Percentiles rank a stretch among this genome's conserved stretches.
phyloP scores from a whole-genome alignment of 2,113 vertebrate genomes.

The Cichladusa arquata region DNA sequence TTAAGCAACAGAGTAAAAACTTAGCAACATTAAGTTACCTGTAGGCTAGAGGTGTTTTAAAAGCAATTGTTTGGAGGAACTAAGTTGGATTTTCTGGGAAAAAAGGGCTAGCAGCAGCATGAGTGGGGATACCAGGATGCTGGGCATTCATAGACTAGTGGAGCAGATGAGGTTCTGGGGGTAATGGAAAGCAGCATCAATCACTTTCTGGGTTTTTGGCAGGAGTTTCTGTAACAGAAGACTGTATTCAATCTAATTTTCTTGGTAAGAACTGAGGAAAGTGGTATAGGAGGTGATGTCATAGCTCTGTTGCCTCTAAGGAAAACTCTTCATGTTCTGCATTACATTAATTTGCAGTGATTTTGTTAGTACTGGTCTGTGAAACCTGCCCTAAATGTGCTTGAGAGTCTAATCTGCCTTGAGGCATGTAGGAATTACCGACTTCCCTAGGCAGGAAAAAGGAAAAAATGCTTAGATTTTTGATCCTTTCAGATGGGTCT shows the following conservation, averaged over 20 bases:
- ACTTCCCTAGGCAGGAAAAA: neutral
- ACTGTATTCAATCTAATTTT: neutral
- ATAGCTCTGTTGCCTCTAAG: neutral
- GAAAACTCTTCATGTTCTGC: neutral
- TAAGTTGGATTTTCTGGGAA: neutral
- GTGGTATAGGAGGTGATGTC: neutral
- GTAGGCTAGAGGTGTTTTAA: neutral
- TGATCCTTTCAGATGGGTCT: neutral
- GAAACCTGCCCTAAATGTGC: neutral
- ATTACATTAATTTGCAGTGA: neutral
- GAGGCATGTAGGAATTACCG: neutral
- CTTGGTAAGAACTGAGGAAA: neutral
- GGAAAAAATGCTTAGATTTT: neutral
- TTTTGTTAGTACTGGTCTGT: neutral
- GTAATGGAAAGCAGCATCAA: neutral
- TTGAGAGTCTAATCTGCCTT: neutral
- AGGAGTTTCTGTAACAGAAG: neutral
- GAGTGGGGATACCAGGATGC: neutral
- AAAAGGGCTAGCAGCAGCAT: fast-evolving
- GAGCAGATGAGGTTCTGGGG: neutral
- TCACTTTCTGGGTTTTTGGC: neutral
- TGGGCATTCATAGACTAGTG: neutral
- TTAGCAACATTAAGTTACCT: neutral
- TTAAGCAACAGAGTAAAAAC: neutral
- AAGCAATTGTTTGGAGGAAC: neutral